Base-by-base conservation (phyloP, 1,140 invertebrate species). In the Leptinotarsa defecta region DNA sequence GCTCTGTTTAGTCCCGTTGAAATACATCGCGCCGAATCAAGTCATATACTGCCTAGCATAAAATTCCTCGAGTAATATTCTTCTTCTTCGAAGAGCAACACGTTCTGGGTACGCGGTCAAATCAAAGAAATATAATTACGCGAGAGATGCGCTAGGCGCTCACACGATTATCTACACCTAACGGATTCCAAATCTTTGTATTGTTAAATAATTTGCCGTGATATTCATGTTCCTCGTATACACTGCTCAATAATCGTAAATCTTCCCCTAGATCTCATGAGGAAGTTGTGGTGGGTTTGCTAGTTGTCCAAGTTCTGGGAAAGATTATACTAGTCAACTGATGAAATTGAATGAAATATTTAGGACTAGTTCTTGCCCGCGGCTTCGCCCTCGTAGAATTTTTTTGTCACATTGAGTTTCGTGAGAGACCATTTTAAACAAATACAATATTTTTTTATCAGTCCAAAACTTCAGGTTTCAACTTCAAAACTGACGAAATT, bases 121-220 rank as follows among this genome's bases (percentile, higher is more conserved):
- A 52, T 71, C 69, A 71, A 71, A 71, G 69, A 71, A 71, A 71
- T 71, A 48, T 71, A 71, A 71, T 71, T 71, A 57, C 69, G 48
- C 17, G 20, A 71, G 24, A 52, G 69, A 71, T 57, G 49, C 48
- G 48, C 48, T 71, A 27, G 48, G 15, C 69, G 69, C 69, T 71
- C 69, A 71, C 69, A 71, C 69, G 69, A 71, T 71, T 57, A 57
- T 71, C 69, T 57, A 20, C 69, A 57, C 19, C 48, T 71, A 71
- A 71, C 69, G 69, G 69, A 71, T 22, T 71, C 49, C 69, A 71
- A 71, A 71, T 71, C 69, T 71, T 71, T 57, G 69, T 71, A 71
- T 71, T 71, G 69, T 71, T 71, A 48, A 71, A 71, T 71, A 71
- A 71, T 71, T 71, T 57, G 69, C 69, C 49, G 27, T 71, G 69